phyloP scores from a whole-genome alignment of 2,113 vertebrate species.

The Campylomormyrus numenius region DNA sequence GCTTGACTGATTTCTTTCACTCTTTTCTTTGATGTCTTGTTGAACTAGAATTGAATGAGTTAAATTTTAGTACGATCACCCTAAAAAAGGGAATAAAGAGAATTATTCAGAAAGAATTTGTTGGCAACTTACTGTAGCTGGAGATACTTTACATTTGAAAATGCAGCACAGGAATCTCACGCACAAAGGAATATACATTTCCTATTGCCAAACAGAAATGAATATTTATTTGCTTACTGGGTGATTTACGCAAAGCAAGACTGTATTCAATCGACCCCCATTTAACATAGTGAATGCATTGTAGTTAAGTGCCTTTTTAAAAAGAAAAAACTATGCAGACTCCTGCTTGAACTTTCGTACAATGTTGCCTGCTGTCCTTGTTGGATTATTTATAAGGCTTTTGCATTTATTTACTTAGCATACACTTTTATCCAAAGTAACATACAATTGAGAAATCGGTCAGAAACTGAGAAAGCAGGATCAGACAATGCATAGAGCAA shows the following conservation, averaged over 20 bases:
- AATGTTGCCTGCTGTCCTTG: not conserved
- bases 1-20: constrained; percentile 62
- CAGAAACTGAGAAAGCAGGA: not conserved
- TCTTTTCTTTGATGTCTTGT: constrained; percentile 64
- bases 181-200: not conserved
- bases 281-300: not conserved
- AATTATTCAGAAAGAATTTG: constrained; percentile 29
- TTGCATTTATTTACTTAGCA: not conserved
- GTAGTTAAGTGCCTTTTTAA: not conserved
- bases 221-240: not conserved
- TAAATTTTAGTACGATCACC: constrained; percentile 39
- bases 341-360: not conserved
- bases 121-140: not conserved
- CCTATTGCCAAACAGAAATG: not conserved
- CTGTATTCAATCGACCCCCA: not conserved
- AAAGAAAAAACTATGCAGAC: not conserved
- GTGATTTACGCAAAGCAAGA: not conserved
- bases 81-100: constrained; percentile 15
- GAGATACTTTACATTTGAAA: not conserved
- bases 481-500: not conserved
- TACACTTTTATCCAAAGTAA: not conserved
- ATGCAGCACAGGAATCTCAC: not conserved
- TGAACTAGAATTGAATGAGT: constrained; percentile 57
- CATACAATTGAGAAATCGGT: not conserved
- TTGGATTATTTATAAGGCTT: not conserved